These are phyloP conservation scores for Rhinoderma darwinii DNA, from an alignment of 2,113 vertebrate species.

Conservation along the genomic window DNA sequence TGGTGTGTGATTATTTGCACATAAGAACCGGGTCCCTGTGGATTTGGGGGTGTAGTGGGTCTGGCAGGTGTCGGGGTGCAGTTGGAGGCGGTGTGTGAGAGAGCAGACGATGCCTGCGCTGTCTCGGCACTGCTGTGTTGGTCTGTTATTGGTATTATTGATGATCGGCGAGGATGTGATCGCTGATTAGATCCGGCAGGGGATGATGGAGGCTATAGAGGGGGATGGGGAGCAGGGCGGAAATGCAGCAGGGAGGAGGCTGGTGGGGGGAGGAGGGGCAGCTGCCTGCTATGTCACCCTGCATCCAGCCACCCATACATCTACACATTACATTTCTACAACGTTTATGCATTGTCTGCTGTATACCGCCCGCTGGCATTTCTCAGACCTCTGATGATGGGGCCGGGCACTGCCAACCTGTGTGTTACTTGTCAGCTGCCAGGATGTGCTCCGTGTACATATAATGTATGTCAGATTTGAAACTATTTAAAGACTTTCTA, in stretches of 20 bases:
- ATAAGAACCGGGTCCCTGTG: too few species aligned
- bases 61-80: not conserved
- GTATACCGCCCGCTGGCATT: too few species aligned
- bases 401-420: too few species aligned
- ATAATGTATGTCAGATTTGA: too few species aligned
- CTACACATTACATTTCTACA: too few species aligned
- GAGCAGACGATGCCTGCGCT: not conserved
- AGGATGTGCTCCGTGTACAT: too few species aligned
- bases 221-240: conserved; percentile 60
- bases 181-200: not conserved
- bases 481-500: too few species aligned
- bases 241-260: conserved; percentile 51
- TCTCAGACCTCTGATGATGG: too few species aligned
- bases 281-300: conserved; percentile 42
- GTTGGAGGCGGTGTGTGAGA: not conserved
- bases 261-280: conserved; percentile 38
- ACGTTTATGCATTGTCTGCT: too few species aligned
- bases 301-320: not conserved
- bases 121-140: not conserved
- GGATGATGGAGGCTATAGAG: not conserved
- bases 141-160: too few species aligned
- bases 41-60: not conserved
- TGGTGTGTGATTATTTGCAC: too few species aligned
- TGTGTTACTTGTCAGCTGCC: too few species aligned
- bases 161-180: not conserved